Evolutionary conservation across 2,888 invertebrate species (phyloP).

Genomic region (Petrolisthes manimaculis): DNA sequence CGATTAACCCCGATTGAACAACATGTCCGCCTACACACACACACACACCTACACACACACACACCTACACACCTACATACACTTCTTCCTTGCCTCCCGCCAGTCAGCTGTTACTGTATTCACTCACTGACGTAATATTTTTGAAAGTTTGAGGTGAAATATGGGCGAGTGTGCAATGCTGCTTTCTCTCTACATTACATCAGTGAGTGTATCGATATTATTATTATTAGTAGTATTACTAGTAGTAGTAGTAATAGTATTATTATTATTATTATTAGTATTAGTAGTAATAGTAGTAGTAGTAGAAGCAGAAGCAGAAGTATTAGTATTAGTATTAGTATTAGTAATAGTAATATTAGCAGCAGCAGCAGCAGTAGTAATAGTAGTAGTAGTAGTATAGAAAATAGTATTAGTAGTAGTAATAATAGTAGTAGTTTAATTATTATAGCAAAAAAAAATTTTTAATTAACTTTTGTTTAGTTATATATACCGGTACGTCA

Average conservation of each 20-base stretch:
- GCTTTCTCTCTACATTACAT: too few species aligned
- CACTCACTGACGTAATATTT: too few species aligned
- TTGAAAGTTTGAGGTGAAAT: too few species aligned
- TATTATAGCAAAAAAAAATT: background rate
- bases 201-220: background rate
- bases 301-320: too few species aligned
- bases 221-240: background rate
- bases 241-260: background rate
- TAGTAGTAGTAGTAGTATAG: background rate
- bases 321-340: conserved; percentile 21
- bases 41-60: too few species aligned
- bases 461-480: too few species aligned
- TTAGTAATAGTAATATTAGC: conserved; percentile 11
- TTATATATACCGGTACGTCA: too few species aligned
- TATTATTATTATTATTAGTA: background rate
- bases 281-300: conserved; percentile 9
- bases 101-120: background rate
- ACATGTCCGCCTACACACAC: too few species aligned
- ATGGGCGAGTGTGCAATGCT: too few species aligned
- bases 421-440: too few species aligned
- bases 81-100: background rate
- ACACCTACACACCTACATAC: too few species aligned
- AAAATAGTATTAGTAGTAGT: too few species aligned
- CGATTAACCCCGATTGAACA: background rate
- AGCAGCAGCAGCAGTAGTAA: background rate